Percentiles rank a stretch among this genome's conserved stretches.
Evolutionary conservation across 2,113 vertebrate species (phyloP).

Genomic region (Muntiacus muntjak): DNA sequence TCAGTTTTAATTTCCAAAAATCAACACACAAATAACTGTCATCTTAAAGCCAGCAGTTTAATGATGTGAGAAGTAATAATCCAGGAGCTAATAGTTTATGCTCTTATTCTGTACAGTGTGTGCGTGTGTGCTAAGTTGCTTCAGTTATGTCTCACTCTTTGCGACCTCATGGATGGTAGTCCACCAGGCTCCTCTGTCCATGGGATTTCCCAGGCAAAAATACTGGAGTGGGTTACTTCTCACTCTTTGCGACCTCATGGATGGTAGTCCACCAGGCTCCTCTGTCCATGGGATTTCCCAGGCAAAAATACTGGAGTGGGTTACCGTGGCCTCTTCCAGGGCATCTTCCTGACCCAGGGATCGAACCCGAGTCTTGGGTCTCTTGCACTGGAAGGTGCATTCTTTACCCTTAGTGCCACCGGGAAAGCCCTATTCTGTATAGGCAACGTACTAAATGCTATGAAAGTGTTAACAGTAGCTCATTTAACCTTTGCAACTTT

Average conservation of each 20-base stretch:
- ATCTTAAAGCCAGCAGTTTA: background rate
- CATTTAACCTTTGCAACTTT: background rate
- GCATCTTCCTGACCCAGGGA: background rate
- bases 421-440: background rate
- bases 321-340: background rate
- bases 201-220: background rate
- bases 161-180: background rate
- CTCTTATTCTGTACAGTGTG: background rate
- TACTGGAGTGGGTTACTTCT: background rate
- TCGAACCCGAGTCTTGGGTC: fast-evolving
- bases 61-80: background rate
- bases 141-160: background rate
- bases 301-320: background rate
- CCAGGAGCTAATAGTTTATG: background rate
- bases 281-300: background rate
- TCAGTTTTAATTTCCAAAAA: background rate
- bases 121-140: background rate
- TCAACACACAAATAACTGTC: background rate
- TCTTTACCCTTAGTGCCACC: background rate
- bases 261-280: background rate
- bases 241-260: background rate
- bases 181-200: background rate
- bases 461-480: background rate
- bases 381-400: background rate
- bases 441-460: background rate